Conservation (phyloP, 2,888 invertebrate species). For the Salticus scenicus region DNA sequence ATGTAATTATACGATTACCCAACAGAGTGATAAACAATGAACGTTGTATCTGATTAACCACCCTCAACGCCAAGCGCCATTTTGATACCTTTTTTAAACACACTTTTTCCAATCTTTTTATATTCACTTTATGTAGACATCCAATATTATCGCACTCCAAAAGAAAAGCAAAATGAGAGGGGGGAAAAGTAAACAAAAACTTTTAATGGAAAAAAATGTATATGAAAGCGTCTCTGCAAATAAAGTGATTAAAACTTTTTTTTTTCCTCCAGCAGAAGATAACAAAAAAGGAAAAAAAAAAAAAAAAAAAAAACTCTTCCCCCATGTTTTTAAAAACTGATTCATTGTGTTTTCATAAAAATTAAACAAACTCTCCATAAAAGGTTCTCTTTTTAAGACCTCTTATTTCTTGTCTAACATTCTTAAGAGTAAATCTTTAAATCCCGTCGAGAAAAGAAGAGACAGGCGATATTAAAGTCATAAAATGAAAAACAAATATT, state of each 20-base stretch:
- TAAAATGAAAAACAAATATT: conserved; percentile 51
- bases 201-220: conserved; percentile 45
- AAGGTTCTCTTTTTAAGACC: conserved; percentile 21
- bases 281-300: neutral
- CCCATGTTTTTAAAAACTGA: conserved; percentile 58
- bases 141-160: conserved; percentile 41
- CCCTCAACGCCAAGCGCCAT: neutral
- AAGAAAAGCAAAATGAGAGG: conserved; percentile 24
- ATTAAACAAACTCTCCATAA: conserved; percentile 56
- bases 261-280: conserved; percentile 23
- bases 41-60: neutral
- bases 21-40: too few species aligned
- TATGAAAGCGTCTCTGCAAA: conserved; percentile 27
- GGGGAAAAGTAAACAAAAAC: conserved; percentile 20
- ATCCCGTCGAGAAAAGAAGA: conserved; percentile 48
- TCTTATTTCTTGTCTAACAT: conserved; percentile 62
- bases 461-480: conserved; percentile 62
- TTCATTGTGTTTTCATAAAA: conserved; percentile 65
- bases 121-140: conserved; percentile 1
- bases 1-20: too few species aligned
- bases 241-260: conserved; percentile 49
- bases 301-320: conserved; percentile 22
- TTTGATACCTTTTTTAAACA: conserved; percentile 11
- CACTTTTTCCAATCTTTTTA: conserved; percentile 17
- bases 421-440: conserved; percentile 68